These are phyloP conservation scores for Nycticryphes semicollaris DNA, from an alignment of 2,113 vertebrate genomes.

Conservation along the genomic window DNA sequence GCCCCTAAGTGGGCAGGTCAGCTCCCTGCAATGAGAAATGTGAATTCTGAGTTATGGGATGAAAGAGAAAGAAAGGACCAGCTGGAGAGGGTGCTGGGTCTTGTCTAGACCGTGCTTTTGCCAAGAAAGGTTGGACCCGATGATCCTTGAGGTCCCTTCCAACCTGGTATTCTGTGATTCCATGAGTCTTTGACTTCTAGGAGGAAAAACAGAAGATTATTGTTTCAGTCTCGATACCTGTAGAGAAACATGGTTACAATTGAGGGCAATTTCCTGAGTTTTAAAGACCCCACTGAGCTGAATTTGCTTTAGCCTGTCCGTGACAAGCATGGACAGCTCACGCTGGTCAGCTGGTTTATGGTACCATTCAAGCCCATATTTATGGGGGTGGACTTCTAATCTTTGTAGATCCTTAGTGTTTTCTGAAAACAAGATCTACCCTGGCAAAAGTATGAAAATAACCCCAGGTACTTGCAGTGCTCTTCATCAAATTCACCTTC, in stretches of 20 bases:
- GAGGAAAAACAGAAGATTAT: neutral
- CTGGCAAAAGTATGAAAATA: neutral
- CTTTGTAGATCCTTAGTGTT: neutral
- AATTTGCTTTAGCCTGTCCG: neutral
- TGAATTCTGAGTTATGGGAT: neutral
- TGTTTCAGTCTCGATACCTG: neutral
- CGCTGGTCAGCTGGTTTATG: neutral
- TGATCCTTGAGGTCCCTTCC: neutral
- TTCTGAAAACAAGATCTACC: neutral
- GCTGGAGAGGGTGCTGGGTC: neutral
- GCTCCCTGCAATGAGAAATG: neutral
- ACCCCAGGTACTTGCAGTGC: neutral
- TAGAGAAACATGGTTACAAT: neutral
- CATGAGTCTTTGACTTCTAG: neutral
- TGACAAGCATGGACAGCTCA: fast-evolving
- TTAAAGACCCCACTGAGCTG: neutral
- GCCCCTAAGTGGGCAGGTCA: neutral
- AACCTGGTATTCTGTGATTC: neutral
- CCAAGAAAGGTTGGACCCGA: neutral
- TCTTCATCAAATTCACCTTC: neutral
- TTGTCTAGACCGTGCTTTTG: neutral
- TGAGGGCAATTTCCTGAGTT: neutral
- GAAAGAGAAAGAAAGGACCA: neutral
- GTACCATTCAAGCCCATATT: neutral
- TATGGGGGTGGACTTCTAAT: neutral